These are phyloP conservation scores for Pycnonotus jocosus DNA, from an alignment of 2,113 vertebrate species.

Conservation along the genomic window DNA sequence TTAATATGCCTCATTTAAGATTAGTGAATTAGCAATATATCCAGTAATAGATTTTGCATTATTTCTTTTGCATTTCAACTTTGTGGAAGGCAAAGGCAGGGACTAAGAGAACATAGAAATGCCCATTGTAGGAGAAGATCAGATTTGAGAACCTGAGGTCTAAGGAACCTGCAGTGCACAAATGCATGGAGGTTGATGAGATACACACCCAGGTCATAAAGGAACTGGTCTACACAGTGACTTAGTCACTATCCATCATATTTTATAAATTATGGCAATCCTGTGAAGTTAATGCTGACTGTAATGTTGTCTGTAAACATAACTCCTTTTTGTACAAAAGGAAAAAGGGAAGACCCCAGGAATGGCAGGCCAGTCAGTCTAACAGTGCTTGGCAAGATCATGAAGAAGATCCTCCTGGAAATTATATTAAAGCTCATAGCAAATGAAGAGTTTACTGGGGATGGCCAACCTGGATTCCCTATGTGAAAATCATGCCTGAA, in stretches of 20 bases:
- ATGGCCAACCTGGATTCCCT: not conserved
- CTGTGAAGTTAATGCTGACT: not conserved
- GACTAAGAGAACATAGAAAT: not conserved
- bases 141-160: not conserved
- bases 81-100: not conserved
- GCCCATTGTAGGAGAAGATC: not conserved
- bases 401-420: not conserved
- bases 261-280: not conserved
- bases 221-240: not conserved
- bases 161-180: not conserved
- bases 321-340: not conserved
- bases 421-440: not conserved
- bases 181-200: not conserved
- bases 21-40: not conserved
- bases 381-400: not conserved
- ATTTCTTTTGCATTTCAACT: not conserved
- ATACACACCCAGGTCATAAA: too few species aligned
- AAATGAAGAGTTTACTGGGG: not conserved
- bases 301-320: not conserved
- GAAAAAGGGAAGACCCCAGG: not conserved
- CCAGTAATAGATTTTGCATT: not conserved
- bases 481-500: not conserved
- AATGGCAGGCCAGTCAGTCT: not conserved
- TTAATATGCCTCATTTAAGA: not conserved
- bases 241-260: not conserved